These are phyloP conservation scores for Ranitomeya variabilis DNA, from an alignment of 2,113 vertebrate genomes.

Conservation along the genomic window DNA sequence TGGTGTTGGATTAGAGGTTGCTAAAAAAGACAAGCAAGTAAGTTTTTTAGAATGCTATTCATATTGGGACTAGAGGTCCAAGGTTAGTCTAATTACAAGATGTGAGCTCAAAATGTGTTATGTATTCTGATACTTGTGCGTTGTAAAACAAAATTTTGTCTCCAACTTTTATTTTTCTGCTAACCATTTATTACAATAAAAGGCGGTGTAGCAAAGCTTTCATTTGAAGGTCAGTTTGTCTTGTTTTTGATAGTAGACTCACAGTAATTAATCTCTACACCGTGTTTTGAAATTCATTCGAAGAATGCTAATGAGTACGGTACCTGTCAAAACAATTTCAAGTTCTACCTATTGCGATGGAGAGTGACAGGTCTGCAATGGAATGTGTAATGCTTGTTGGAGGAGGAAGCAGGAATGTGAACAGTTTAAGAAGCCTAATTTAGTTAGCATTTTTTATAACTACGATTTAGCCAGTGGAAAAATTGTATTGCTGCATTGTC, in stretches of 20 bases:
- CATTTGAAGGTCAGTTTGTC: slow-evolving; percentile 33
- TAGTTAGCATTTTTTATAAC: neutral
- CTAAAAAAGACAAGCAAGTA: slow-evolving; percentile 90
- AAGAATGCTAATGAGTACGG: slow-evolving; percentile 46
- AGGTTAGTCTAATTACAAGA: neutral
- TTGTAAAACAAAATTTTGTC: neutral
- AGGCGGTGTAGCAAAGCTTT: neutral
- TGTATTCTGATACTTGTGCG: neutral
- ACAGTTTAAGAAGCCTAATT: neutral
- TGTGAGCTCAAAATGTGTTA: slow-evolving; percentile 12
- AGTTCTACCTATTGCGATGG: slow-evolving; percentile 24
- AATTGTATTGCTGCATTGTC: neutral
- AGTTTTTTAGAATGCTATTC: slow-evolving; percentile 46
- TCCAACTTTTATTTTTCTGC: neutral
- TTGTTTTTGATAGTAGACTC: neutral
- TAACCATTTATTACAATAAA: neutral
- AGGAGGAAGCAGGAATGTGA: slow-evolving; percentile 2
- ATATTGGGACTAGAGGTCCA: slow-evolving; percentile 2
- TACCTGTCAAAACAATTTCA: slow-evolving; percentile 54
- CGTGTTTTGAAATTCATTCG: neutral
- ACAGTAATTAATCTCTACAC: slow-evolving; percentile 28
- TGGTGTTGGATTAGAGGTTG: slow-evolving; percentile 85
- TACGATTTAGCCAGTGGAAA: neutral
- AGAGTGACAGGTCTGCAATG: slow-evolving; percentile 55
- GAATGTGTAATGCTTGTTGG: neutral